These are phyloP conservation scores for Virgularia gustaviana DNA, from an alignment of 92 coral and sea anemone genomes.

Conservation along the genomic window DNA sequence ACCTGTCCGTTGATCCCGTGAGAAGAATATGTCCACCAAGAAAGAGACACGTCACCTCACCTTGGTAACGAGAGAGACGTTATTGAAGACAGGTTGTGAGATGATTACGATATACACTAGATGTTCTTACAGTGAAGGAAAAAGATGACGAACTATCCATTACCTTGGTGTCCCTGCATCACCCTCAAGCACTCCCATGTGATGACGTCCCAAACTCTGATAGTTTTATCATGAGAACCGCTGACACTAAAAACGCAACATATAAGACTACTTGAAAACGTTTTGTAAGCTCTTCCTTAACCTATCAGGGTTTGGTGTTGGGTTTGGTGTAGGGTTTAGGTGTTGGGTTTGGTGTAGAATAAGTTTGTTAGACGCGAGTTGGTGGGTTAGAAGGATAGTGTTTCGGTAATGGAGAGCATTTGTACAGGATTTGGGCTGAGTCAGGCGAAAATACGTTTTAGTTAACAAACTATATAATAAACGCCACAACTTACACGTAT, in stretches of 20 bases:
- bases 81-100: too few species aligned
- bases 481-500: conserved; percentile 56
- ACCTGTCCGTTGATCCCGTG: conserved; percentile 90
- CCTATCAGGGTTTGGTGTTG: neutral
- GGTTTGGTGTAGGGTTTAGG: too few species aligned
- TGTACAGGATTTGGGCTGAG: too few species aligned
- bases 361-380: too few species aligned
- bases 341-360: too few species aligned
- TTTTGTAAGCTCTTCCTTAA: neutral
- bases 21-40: conserved; percentile 54
- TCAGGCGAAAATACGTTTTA: too few species aligned
- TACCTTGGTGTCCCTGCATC: conserved; percentile 81
- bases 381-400: too few species aligned
- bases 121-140: too few species aligned
- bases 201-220: conserved; percentile 74
- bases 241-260: conserved; percentile 56
- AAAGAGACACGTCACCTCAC: conserved; percentile 70
- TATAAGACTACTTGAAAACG: neutral
- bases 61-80: conserved; percentile 28
- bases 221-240: conserved; percentile 91
- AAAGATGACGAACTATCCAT: neutral
- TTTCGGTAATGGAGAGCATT: too few species aligned
- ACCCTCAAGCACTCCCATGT: conserved; percentile 83
- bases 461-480: neutral
- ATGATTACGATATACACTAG: too few species aligned